A percentile compares a stretch with the other conserved stretches of the same genome.
phyloP scores from a whole-genome alignment of 2,888 invertebrate species.

The Chesias legatella region DNA sequence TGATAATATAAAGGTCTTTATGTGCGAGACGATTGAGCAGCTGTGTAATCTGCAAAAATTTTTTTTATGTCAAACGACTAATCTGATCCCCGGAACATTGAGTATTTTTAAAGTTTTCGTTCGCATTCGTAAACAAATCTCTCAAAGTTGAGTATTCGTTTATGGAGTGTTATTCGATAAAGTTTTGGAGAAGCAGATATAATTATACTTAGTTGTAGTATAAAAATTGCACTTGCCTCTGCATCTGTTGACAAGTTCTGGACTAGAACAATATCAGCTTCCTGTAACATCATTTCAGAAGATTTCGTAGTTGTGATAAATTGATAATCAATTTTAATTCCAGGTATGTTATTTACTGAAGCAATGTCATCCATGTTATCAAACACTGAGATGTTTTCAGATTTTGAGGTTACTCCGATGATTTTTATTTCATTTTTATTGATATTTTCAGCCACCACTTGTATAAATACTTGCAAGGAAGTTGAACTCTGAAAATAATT shows the following conservation, averaged over 20 bases:
- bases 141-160: too few relatives aligned
- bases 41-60: conserved; percentile 17
- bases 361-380: conserved; percentile 19
- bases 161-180: too few relatives aligned
- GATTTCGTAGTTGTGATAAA: conserved; percentile 7
- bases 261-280: conserved; percentile 29
- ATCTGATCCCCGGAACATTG: too few relatives aligned
- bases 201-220: too few relatives aligned
- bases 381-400: conserved; percentile 16
- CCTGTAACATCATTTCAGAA: conserved; percentile 6
- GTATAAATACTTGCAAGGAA: conserved; percentile 32
- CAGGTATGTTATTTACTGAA: conserved; percentile 9
- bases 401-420: conserved; percentile 22
- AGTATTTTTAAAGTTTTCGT: too few relatives aligned
- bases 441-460: conserved; percentile 39
- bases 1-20: conserved; percentile 9
- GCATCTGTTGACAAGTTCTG: conserved; percentile 29
- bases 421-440: conserved; percentile 28
- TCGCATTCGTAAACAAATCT: too few relatives aligned
- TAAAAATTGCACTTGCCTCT: conserved; percentile 21
- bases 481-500: conserved; percentile 21
- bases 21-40: conserved; percentile 2
- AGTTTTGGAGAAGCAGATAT: neutral
- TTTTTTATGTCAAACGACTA: too few relatives aligned
- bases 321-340: conserved; percentile 24